A percentile compares a stretch with the other conserved stretches of the same genome.
Evolutionary conservation across 1,140 invertebrate species (phyloP).

Genomic region (Ips nitidus): DNA sequence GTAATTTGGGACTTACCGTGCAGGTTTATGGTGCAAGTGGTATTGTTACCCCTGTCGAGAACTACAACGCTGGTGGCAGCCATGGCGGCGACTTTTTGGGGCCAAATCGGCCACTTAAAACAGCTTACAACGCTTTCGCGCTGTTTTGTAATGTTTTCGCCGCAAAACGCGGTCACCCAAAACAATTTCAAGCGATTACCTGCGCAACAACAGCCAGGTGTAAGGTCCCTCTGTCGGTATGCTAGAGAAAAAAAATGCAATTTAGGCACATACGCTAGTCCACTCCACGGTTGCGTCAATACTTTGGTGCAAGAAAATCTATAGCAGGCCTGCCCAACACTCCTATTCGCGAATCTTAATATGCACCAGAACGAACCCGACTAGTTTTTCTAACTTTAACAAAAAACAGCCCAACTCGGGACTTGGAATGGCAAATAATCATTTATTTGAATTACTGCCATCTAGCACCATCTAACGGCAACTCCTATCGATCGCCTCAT

Average conservation of each 20-base stretch:
- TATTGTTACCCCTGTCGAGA: conserved; percentile 91
- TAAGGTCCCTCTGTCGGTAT: conserved; percentile 49
- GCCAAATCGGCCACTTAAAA: conserved; percentile 34
- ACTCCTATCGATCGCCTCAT: no score
- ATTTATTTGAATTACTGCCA: conserved; percentile 4
- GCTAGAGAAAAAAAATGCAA: conserved; percentile 43
- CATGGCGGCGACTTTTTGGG: conserved; percentile 50
- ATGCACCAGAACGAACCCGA: conserved; percentile 37
- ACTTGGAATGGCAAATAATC: conserved; percentile 31
- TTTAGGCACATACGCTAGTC: conserved; percentile 8
- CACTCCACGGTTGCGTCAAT: conserved; percentile 28
- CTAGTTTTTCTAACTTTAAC: conserved; percentile 36
- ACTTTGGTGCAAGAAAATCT: conserved; percentile 33
- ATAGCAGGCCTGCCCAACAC: conserved; percentile 30
- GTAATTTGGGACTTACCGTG: conserved; percentile 70
- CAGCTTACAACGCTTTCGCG: conserved; percentile 37
- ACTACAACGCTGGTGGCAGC: conserved; percentile 89
- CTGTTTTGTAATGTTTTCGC: conserved; percentile 31
- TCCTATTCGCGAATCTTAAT: conserved; percentile 37
- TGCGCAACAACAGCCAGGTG: conserved; percentile 49
- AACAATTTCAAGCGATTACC: conserved; percentile 46
- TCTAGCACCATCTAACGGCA: conserved; percentile 10
- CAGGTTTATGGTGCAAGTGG: conserved; percentile 91
- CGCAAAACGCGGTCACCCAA: conserved; percentile 40
- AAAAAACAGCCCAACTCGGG: conserved; percentile 33